phyloP scores from a whole-genome alignment of 2,888 invertebrate species.

The Scrobipalpa atriplicella region DNA sequence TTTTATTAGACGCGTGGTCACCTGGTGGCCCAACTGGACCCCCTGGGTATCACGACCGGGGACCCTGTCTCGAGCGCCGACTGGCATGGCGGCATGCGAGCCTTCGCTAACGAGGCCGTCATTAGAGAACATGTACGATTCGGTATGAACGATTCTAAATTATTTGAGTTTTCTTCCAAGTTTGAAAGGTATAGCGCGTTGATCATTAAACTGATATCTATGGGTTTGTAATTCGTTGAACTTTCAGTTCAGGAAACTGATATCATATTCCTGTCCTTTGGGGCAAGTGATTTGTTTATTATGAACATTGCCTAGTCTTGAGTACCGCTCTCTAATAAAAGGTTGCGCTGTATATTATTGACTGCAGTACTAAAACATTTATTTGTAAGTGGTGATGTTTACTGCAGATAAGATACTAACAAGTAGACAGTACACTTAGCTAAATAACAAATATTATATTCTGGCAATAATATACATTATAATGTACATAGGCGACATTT shows the following conservation, averaged over 20 bases:
- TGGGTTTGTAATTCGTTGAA: not conserved
- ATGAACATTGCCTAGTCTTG: no score
- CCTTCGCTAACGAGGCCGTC: conserved; percentile 79
- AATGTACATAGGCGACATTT: not conserved
- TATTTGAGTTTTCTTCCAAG: not conserved
- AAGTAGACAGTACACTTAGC: no score
- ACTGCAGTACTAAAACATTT: no score
- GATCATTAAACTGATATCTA: not conserved
- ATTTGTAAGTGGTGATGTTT: no score
- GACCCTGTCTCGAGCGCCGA: conserved; percentile 81
- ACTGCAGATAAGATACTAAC: not conserved
- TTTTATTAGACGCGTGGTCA: conserved; percentile 93
- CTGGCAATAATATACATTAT: no score
- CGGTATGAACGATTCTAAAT: conserved; percentile 61
- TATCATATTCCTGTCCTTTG: not conserved
- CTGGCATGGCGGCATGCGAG: conserved; percentile 77
- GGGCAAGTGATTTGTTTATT: no score
- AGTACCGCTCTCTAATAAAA: no score
- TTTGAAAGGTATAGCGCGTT: not conserved
- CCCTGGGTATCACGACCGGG: conserved; percentile 93
- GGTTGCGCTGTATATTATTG: no score
- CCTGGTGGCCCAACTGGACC: conserved; percentile 96
- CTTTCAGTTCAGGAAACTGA: not conserved
- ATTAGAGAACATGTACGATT: conserved; percentile 81
- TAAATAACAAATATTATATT: no score